Evolutionary conservation across 30 jellyfish, hydroid and myxozoan genomes (phyloP).

Genomic region (Phacellophora camtschatica): DNA sequence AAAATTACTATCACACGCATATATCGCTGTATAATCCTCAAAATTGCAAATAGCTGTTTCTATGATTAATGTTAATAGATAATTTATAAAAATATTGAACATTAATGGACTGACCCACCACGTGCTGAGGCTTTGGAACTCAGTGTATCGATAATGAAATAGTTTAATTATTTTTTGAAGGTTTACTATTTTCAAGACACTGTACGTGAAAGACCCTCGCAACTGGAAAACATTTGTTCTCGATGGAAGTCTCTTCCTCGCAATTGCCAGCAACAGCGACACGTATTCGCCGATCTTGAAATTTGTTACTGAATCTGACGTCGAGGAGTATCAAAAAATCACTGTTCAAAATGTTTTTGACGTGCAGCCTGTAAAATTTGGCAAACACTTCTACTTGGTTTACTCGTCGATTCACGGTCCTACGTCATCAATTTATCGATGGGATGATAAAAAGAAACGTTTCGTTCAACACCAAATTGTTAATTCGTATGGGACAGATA

Average conservation of each 20-base stretch:
- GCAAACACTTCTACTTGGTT: slow-evolving; percentile 23
- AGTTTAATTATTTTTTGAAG: slow-evolving; percentile 12
- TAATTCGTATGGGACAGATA: slow-evolving; percentile 73
- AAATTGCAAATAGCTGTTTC: too few relatives aligned
- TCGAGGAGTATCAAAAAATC: slow-evolving; percentile 66
- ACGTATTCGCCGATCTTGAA: slow-evolving; percentile 62
- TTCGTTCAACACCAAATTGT: slow-evolving; percentile 65
- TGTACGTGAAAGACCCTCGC: slow-evolving; percentile 67
- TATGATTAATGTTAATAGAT: too few relatives aligned
- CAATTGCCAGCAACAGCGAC: slow-evolving; percentile 78
- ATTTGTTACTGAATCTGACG: background rate
- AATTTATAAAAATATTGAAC: too few relatives aligned
- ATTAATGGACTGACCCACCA: too few relatives aligned
- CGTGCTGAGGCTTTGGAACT: too few relatives aligned
- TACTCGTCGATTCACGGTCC: slow-evolving; percentile 56
- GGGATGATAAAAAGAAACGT: slow-evolving; percentile 36
- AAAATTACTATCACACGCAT: too few relatives aligned
- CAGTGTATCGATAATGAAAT: background rate
- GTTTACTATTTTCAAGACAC: slow-evolving; percentile 23
- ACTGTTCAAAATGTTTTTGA: slow-evolving; percentile 76
- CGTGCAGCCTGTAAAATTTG: slow-evolving; percentile 65
- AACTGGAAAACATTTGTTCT: slow-evolving; percentile 85
- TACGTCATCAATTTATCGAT: slow-evolving; percentile 54
- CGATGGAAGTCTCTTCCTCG: slow-evolving; percentile 63
- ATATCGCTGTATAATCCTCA: too few relatives aligned